Evolutionary conservation across 2,113 vertebrate genomes (phyloP).

Genomic region (Alces alces): DNA sequence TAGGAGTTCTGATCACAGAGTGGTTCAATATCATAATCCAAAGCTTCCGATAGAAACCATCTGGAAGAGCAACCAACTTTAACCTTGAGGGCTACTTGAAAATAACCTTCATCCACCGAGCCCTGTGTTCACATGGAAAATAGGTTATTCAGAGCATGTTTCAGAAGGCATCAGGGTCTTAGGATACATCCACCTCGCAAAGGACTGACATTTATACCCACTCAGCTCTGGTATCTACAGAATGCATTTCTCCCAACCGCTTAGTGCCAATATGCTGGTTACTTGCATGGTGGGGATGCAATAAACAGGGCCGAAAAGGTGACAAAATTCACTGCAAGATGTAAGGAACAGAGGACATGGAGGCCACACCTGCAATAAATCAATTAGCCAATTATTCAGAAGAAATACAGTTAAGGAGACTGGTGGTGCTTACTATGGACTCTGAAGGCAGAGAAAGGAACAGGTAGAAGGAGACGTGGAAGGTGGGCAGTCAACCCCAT

Average conservation of each 20-base stretch:
- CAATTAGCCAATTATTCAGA: conserved; percentile 58
- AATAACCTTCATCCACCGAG: conserved; percentile 73
- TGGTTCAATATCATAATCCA: conserved; percentile 78
- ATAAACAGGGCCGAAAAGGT: conserved; percentile 26
- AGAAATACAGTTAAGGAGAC: conserved; percentile 30
- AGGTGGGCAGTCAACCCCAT: not conserved
- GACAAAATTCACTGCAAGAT: conserved; percentile 7
- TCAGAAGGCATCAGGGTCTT: not conserved
- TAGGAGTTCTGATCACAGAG: conserved; percentile 68
- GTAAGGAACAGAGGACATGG: not conserved
- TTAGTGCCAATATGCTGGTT: conserved; percentile 58
- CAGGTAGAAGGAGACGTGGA: not conserved
- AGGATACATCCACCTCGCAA: conserved; percentile 61
- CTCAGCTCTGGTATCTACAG: not conserved
- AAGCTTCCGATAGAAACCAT: conserved; percentile 82
- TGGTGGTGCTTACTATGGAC: not conserved
- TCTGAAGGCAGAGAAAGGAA: not conserved
- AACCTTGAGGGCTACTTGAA: conserved; percentile 81
- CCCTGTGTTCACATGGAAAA: conserved; percentile 45
- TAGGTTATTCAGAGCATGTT: conserved; percentile 39
- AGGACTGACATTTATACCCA: conserved; percentile 54
- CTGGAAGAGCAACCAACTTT: conserved; percentile 82
- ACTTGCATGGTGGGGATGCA: not conserved
- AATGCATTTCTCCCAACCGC: conserved; percentile 63
- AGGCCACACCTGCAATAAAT: conserved; percentile 48